Conservation (phyloP, 2,888 invertebrate species). For the Bugula neritina region DNA sequence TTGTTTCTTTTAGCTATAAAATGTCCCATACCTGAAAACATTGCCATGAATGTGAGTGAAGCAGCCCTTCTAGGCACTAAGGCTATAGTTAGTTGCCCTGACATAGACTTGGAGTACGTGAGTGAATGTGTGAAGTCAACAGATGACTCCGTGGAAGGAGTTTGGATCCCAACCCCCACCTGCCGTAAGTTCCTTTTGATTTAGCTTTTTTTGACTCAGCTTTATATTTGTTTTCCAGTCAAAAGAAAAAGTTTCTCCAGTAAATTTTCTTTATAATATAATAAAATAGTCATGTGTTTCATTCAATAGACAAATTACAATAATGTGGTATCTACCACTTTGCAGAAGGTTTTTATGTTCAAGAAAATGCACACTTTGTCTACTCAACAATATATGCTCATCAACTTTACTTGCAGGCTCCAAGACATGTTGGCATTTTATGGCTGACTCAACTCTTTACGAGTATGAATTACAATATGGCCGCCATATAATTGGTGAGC, state of each 20-base stretch:
- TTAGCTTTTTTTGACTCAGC: too few species aligned
- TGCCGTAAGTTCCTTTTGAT: constrained; percentile 1
- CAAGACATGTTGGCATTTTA: constrained; percentile 2
- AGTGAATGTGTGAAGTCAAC: neutral
- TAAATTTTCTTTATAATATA: too few species aligned
- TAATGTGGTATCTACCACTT: too few species aligned
- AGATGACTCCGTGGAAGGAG: neutral
- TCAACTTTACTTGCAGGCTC: neutral
- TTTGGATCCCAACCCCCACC: neutral
- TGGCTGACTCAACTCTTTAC: neutral
- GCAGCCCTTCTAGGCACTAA: neutral
- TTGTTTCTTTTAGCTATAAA: neutral
- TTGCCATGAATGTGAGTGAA: neutral
- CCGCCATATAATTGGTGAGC: constrained; percentile 11
- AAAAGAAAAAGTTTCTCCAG: too few species aligned
- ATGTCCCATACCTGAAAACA: neutral
- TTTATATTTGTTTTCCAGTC: too few species aligned
- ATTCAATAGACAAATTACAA: too few species aligned
- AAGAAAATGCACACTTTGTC: too few species aligned
- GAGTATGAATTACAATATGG: constrained; percentile 21
- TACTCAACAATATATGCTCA: too few species aligned
- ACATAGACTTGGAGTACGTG: neutral
- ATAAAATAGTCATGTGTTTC: too few species aligned
- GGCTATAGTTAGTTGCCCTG: neutral
- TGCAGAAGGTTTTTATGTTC: too few species aligned